These are phyloP conservation scores for Darevskia mixta DNA, from an alignment of 2,797 vertebrate genomes.

Conservation along the genomic window DNA sequence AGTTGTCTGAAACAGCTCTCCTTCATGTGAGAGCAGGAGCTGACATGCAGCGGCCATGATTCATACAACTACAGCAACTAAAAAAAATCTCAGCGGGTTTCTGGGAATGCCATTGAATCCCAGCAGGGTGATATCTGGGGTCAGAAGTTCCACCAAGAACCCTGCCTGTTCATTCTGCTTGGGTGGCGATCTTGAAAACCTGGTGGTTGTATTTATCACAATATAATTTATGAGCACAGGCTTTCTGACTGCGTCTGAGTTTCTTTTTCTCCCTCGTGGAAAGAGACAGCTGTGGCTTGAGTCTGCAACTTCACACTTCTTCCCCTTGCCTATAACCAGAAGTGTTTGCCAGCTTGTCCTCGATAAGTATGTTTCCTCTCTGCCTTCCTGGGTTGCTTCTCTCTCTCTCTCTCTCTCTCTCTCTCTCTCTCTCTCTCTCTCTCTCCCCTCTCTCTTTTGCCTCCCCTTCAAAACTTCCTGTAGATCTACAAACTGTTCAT, in stretches of 20 bases:
- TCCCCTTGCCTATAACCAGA: conserved; percentile 60
- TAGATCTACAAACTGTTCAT: conserved; percentile 73
- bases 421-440: not conserved
- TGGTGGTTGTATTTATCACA: not conserved
- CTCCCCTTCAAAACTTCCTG: conserved; percentile 59
- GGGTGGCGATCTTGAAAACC: not conserved
- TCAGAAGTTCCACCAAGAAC: not conserved
- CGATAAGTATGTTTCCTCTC: conserved; percentile 68
- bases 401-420: no score
- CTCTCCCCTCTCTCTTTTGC: not conserved
- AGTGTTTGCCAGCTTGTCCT: conserved; percentile 70
- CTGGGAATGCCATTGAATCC: not conserved
- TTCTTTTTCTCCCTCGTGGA: conserved; percentile 41
- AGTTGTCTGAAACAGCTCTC: not conserved
- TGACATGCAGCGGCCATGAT: not conserved
- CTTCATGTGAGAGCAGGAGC: not conserved
- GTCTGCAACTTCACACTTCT: conserved; percentile 30
- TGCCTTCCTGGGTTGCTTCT: not conserved
- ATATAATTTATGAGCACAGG: conserved; percentile 8
- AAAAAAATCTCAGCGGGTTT: not conserved
- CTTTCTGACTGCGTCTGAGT: not conserved
- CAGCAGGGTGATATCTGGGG: not conserved
- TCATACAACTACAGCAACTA: no score
- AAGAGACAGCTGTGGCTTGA: conserved; percentile 57
- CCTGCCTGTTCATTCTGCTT: conserved; percentile 1